A percentile compares a stretch with the other conserved stretches of the same genome.
Evolutionary conservation across 1,140 invertebrate species (phyloP).

Genomic region (Drosophila albomicans): DNA sequence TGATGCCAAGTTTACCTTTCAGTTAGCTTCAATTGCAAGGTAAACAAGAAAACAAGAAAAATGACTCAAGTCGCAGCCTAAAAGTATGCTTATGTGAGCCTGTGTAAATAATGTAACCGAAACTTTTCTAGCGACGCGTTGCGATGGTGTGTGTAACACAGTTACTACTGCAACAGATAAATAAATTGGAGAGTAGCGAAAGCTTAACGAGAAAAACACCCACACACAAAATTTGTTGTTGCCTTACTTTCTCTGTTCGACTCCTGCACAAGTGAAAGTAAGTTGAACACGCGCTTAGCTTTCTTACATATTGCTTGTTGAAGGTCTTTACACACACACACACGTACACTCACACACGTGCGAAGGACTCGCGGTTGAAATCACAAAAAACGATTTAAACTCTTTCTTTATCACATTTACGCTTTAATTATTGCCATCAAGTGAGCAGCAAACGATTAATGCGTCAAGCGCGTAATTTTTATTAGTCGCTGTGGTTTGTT

Average conservation of each 20-base stretch:
- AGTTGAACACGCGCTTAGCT: conserved; percentile 72
- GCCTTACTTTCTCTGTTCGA: conserved; percentile 11
- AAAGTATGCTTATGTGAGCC: conserved; percentile 10
- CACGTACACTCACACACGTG: conserved; percentile 15
- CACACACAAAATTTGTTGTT: conserved; percentile 9
- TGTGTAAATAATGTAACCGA: conserved; percentile 69
- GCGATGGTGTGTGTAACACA: conserved; percentile 1
- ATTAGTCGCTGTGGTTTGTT: conserved; percentile 17
- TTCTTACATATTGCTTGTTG: conserved; percentile 67
- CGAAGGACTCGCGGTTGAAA: conserved; percentile 35
- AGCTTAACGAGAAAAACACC: conserved; percentile 29
- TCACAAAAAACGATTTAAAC: conserved; percentile 8
- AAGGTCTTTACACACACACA: conserved; percentile 59
- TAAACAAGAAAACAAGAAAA: conserved; percentile 24
- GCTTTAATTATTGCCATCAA: not conserved
- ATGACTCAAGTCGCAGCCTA: conserved; percentile 17
- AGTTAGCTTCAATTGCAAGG: conserved; percentile 32
- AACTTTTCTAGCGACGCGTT: conserved; percentile 25
- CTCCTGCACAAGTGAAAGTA: conserved; percentile 60
- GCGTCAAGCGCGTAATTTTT: conserved; percentile 1
- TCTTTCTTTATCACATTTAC: not conserved
- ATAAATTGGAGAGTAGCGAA: conserved; percentile 17
- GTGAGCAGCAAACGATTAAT: not conserved
- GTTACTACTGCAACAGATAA: conserved; percentile 35
- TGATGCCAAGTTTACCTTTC: conserved; percentile 31